Evolutionary conservation across 2,797 vertebrate species (phyloP), one percentile per base, ranked within the genome.

Genomic region (Lacerta agilis): DNA sequence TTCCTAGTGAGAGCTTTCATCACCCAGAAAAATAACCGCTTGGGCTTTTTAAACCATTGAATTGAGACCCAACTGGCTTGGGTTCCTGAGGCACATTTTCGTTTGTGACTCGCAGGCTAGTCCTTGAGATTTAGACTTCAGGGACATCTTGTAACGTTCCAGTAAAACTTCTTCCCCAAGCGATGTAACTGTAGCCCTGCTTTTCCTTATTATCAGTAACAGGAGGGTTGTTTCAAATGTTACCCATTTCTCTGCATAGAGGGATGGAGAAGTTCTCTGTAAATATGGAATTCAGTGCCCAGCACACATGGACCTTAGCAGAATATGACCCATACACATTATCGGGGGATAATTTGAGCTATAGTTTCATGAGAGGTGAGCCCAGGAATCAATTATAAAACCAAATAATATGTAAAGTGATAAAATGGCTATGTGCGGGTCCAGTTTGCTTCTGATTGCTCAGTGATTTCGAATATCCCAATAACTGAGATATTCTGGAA

Each of bases 1-100:
- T 17, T 73, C 20, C 15, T 0, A 0, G 36, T 23, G 69, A 8
- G 75, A 33, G 33, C 64, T 10, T 81, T 79, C 1, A 0, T n/a
- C 89, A 58, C 72, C 33, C n/a, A 27, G 3, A 33, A 83, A 82
- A 45, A 45, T 45, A 3, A 33, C 33, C 33, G 33, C 33, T 33
- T 33, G 33, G 33, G 33, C 33, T 33, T 33, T 33, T 33, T 33
- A 33, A 33, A 33, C 33, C 33, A 33, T 33, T 33, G 38, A 73
- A 72, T 10, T 61, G 69, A 73, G 41, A 73, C 11, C 49, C n/a
- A 33, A 45, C 55, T 8, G 77, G n/a, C 58, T 18, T 71, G 49
- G 73, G 18, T 45, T 77, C 76, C 71, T 85, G 73, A 29, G 17
- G 38, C 17, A 15, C 13, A n/a, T 33, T 85, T 38, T 43, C 11